A percentile compares a stretch with the other conserved stretches of the same genome.
These are phyloP conservation scores for Ceyx erithaca DNA, from an alignment of 2,797 vertebrate genomes.

Conservation along the genomic window DNA sequence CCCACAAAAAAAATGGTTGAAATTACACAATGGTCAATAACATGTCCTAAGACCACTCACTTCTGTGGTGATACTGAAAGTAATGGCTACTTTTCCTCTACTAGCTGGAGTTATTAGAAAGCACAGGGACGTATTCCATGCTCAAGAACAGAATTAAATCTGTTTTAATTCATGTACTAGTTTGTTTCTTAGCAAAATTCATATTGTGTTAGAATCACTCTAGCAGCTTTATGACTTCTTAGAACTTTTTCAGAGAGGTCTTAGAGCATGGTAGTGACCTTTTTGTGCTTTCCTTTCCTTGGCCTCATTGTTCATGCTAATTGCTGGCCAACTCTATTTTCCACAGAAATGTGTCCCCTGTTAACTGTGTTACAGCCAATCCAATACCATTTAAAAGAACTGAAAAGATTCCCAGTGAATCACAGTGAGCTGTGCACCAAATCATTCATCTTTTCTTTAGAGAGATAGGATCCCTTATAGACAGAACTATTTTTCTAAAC, in stretches of 20 bases:
- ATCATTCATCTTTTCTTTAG: conserved; percentile 20
- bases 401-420: conserved; percentile 2
- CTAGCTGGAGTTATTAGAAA: not conserved
- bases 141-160: conserved; percentile 7
- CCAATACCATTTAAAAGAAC: conserved; percentile 3
- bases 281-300: conserved; percentile 41
- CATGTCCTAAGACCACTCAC: not conserved
- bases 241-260: conserved; percentile 31
- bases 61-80: not conserved
- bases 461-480: not conserved
- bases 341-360: conserved; percentile 29
- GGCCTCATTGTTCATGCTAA: conserved; percentile 42
- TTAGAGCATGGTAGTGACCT: conserved; percentile 13
- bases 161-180: not conserved
- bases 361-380: conserved; percentile 16
- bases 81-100: not conserved
- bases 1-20: not conserved
- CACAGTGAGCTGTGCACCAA: not conserved
- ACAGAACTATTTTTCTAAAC: conserved; percentile 10
- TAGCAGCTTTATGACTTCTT: conserved; percentile 34
- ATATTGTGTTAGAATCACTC: conserved; percentile 8
- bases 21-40: not conserved
- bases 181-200: conserved; percentile 5
- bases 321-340: conserved; percentile 33
- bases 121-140: not conserved